Evolutionary conservation across 2,797 vertebrate genomes (phyloP).

Genomic region (Rhabdomys pumilio): DNA sequence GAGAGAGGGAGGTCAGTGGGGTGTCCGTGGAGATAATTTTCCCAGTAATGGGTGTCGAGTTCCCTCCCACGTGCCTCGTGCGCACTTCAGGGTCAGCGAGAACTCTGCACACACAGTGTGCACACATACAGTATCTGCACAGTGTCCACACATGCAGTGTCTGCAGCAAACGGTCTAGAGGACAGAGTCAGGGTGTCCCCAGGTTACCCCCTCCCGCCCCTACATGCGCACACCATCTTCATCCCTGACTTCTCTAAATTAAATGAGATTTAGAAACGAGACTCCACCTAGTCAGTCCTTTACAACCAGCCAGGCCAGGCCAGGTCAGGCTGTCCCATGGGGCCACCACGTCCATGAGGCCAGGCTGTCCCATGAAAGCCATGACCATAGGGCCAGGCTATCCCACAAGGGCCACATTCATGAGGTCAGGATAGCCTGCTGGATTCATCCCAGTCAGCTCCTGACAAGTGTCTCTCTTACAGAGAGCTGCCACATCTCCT

Average conservation of each 20-base stretch:
- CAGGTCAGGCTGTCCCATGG: background rate
- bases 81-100: background rate
- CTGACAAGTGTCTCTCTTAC: background rate
- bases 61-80: background rate
- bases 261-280: slow-evolving; percentile 19
- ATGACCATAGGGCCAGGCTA: too few species aligned
- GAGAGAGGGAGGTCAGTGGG: background rate
- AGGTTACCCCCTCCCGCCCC: background rate
- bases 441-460: background rate
- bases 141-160: too few species aligned
- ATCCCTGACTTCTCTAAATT: background rate
- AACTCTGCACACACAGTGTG: background rate
- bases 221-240: background rate
- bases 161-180: background rate
- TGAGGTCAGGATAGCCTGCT: background rate
- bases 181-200: background rate
- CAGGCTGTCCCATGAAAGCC: background rate
- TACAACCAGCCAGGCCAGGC: background rate
- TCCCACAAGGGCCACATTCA: rapidly evolving
- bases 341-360: too few species aligned
- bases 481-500: background rate
- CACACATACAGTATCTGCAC: too few species aligned
- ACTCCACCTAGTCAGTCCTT: background rate
- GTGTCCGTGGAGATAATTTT: background rate
- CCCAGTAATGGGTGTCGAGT: background rate